Evolutionary conservation across 2,113 vertebrate genomes (phyloP), one percentile per base, ranked within the genome.

Genomic region (Sialia sialis): DNA sequence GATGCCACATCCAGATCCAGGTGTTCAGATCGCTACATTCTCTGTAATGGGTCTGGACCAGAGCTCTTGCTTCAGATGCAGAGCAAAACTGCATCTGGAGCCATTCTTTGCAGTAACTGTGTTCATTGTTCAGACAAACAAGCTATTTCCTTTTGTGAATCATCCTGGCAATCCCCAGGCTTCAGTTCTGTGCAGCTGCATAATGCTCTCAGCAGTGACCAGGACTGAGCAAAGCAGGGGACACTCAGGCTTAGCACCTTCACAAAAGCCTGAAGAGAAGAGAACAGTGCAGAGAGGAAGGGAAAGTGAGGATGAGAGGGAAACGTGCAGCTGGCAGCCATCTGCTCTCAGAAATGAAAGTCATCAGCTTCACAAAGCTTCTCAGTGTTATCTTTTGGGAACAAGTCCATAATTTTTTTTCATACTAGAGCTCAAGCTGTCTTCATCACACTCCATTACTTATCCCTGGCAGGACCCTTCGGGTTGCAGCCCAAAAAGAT

Each of bases 141-240:
- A 91, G 63, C 78, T 43, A 12, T 95, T 96, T 95, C 93, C 78
- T 88, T 86, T 78, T 39, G 22, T 93, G 87, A 90, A 78, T 90
- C 64, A 70, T 62, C 23, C 75, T 85, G 90, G 85, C 59, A 77
- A 27, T 86, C 58, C 87, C 67, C 67, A 91, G 82, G 69, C 63
- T 63, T 52, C 43, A 51, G 56, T 15, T 17, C 46, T 67, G 51
- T 85, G 75, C 94, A 94, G 92, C 91, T 94, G 87, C 5, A 4
- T 59, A 72, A 44, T n/a, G 69, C 74, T 89, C 55, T 64, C 46
- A 23, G 63, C 3, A 1, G 63, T 54, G 83, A 83, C 29, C 59
- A 49, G 69, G 52, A 20, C 49, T 41, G 84, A 80, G 67, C 51
- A 70, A 56, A 73, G 63, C 75, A 56, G 78, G 87, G n/a, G 75